Conservation (phyloP, 1,140 invertebrate genomes). For the Trachymyrmex septentrionalis region DNA sequence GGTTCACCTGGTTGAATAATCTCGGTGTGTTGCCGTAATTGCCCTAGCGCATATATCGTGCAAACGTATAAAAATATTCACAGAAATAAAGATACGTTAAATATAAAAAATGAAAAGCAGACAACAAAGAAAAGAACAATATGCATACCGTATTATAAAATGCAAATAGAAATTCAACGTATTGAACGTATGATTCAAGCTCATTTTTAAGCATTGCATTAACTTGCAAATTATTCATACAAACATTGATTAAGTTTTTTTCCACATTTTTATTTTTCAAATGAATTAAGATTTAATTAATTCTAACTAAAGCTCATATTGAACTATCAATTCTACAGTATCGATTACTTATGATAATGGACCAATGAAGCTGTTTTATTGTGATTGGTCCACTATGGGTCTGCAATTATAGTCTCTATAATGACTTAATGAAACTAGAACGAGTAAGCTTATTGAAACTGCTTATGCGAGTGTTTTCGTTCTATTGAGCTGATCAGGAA, state of each 20-base stretch:
- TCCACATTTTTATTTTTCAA: background rate
- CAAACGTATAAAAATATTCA: constrained; percentile 52
- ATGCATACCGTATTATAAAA: background rate
- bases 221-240: background rate
- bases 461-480: too few species aligned
- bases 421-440: too few species aligned
- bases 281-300: background rate
- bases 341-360: too few species aligned
- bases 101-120: constrained; percentile 32
- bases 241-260: constrained; percentile 3
- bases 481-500: too few species aligned
- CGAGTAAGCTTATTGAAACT: too few species aligned
- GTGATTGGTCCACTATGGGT: too few species aligned
- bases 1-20: constrained; percentile 84
- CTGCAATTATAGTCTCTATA: too few species aligned
- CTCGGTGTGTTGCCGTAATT: constrained; percentile 85
- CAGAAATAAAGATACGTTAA: background rate
- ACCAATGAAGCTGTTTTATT: too few species aligned
- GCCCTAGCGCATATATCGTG: constrained; percentile 74
- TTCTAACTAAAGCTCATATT: constrained; percentile 13
- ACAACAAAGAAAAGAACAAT: constrained; percentile 26
- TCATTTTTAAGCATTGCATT: constrained; percentile 5
- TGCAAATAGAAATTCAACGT: constrained; percentile 9
- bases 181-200: background rate
- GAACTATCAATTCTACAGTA: too few species aligned